Evolutionary conservation across 2,888 invertebrate species (phyloP).

Genomic region (Clepsis dumicolana): DNA sequence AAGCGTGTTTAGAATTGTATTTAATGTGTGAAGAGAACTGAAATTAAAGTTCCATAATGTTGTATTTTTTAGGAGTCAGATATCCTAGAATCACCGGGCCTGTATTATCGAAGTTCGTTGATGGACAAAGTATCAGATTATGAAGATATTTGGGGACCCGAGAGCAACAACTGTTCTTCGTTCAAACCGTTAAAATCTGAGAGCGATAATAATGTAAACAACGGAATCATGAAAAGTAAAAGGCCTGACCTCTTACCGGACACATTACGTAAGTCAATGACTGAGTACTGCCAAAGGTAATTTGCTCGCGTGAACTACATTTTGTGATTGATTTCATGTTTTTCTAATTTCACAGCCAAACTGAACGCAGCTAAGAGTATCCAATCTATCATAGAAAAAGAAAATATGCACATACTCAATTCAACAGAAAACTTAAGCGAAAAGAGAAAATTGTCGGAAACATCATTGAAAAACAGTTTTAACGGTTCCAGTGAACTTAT

Average conservation of each 20-base stretch:
- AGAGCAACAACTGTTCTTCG: slow-evolving; percentile 80
- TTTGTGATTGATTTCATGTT: slow-evolving; percentile 9
- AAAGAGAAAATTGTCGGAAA: slow-evolving; percentile 73
- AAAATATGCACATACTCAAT: slow-evolving; percentile 75
- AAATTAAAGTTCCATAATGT: not conserved
- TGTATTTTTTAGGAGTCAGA: slow-evolving; percentile 88
- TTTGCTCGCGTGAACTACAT: too few relatives aligned
- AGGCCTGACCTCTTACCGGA: slow-evolving; percentile 88
- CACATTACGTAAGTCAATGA: slow-evolving; percentile 78
- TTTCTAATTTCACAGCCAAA: slow-evolving; percentile 68
- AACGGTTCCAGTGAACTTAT: slow-evolving; percentile 77
- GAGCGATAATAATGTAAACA: slow-evolving; percentile 74
- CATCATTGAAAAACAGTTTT: slow-evolving; percentile 73
- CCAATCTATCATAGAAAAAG: slow-evolving; percentile 79
- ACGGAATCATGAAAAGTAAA: slow-evolving; percentile 84
- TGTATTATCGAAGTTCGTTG: slow-evolving; percentile 94
- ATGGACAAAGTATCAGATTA: slow-evolving; percentile 98
- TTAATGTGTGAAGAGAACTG: not conserved
- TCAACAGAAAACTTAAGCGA: slow-evolving; percentile 77
- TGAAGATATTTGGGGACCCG: slow-evolving; percentile 96
- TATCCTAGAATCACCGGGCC: slow-evolving; percentile 92
- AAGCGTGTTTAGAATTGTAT: not conserved
- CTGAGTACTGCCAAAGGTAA: not conserved
- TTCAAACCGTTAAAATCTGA: slow-evolving; percentile 79
- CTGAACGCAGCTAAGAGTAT: slow-evolving; percentile 77